A percentile compares a stretch with the other conserved stretches of the same genome.
Evolutionary conservation across 2,113 vertebrate genomes (phyloP).

Genomic region (Lipotes vexillifer): DNA sequence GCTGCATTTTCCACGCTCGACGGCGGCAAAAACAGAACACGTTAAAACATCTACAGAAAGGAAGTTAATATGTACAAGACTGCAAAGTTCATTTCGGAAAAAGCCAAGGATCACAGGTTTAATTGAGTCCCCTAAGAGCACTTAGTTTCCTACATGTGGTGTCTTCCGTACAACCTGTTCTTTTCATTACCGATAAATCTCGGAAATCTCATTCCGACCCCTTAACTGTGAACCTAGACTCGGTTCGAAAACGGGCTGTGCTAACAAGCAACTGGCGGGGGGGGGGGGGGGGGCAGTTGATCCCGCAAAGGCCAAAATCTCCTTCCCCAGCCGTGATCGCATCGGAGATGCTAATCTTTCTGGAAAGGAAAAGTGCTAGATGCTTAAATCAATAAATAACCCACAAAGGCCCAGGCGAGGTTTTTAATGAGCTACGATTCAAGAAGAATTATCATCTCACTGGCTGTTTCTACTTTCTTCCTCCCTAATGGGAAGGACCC

Average conservation of each 20-base stretch:
- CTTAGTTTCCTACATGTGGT: background rate
- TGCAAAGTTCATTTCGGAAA: constrained; percentile 35
- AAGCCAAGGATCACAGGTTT: background rate
- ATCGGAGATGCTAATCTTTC: constrained; percentile 48
- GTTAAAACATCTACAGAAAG: background rate
- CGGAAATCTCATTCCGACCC: background rate
- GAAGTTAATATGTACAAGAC: background rate
- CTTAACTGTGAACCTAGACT: background rate
- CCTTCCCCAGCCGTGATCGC: background rate
- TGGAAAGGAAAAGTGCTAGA: constrained; percentile 38
- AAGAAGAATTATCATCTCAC: constrained; percentile 50
- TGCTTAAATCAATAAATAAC: constrained; percentile 32
- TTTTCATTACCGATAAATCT: constrained; percentile 62
- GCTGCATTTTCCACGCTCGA: background rate
- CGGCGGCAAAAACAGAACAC: background rate
- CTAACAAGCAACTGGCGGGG: background rate
- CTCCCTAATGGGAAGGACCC: constrained; percentile 69
- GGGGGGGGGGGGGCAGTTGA: background rate
- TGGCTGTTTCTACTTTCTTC: constrained; percentile 58
- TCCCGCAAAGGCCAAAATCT: background rate
- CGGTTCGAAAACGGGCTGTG: accelerated
- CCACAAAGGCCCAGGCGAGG: background rate
- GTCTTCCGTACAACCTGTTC: constrained; percentile 29
- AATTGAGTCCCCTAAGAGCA: background rate
- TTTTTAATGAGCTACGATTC: constrained; percentile 54